Percentiles rank a stretch among this genome's conserved stretches.
These are phyloP conservation scores for Stenopsyche tienmushanensis DNA, from an alignment of 1,140 invertebrate genomes.

Conservation along the genomic window DNA sequence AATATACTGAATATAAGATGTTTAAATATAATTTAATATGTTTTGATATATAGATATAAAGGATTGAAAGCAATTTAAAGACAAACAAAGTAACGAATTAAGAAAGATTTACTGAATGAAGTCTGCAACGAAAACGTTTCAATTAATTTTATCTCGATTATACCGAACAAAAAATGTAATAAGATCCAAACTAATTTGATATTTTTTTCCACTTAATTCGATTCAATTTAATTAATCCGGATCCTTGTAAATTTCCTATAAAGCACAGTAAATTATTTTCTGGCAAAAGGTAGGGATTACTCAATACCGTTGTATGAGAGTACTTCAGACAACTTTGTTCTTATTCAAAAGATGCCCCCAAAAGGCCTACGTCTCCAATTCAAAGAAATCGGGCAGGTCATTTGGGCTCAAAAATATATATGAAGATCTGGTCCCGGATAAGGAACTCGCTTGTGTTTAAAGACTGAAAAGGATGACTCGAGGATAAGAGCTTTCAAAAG, in stretches of 20 bases:
- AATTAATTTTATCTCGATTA: too few species aligned
- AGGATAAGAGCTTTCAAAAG: constrained; percentile 29
- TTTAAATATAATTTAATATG: too few species aligned
- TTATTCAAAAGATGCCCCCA: not conserved
- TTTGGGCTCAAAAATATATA: constrained; percentile 28
- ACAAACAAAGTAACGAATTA: too few species aligned
- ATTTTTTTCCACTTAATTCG: not conserved
- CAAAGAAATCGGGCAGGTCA: constrained; percentile 21
- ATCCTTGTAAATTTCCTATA: not conserved
- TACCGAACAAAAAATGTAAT: too few species aligned
- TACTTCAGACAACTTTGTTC: constrained; percentile 13
- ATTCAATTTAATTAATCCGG: not conserved
- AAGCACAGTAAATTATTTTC: not conserved
- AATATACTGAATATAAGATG: too few species aligned
- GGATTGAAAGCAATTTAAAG: too few species aligned
- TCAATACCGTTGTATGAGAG: not conserved
- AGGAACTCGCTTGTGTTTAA: constrained; percentile 14
- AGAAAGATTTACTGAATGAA: too few species aligned
- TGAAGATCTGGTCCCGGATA: constrained; percentile 10
- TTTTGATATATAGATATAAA: too few species aligned
- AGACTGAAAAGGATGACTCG: constrained; percentile 2
- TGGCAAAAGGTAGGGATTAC: not conserved
- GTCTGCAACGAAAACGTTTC: too few species aligned
- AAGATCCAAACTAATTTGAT: too few species aligned
- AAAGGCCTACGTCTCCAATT: constrained; percentile 12